Conservation (phyloP, 2,797 vertebrate genomes). For the Lagocephalus sceleratus region DNA sequence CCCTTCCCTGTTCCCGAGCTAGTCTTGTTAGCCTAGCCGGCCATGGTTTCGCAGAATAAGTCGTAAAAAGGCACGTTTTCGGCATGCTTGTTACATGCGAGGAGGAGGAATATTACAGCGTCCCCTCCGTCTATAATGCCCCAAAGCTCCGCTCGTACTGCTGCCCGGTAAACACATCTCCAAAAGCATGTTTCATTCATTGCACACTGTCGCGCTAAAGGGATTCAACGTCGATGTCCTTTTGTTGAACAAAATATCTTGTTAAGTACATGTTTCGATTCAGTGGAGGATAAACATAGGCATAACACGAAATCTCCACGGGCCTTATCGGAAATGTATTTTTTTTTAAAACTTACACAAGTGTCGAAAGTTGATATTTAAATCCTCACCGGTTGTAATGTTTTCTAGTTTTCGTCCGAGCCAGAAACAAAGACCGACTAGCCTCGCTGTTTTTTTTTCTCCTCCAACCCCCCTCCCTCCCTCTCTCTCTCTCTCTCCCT, state of each 20-base stretch:
- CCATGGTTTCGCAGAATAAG: constrained; percentile 70
- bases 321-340: background rate
- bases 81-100: constrained; percentile 10
- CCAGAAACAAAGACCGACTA: constrained; percentile 81
- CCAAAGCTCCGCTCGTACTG: constrained; percentile 73
- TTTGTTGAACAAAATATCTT: constrained; percentile 9
- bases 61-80: constrained; percentile 23
- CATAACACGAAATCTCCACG: background rate
- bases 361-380: constrained; percentile 47
- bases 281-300: no score
- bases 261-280: background rate
- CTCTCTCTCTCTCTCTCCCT: constrained; percentile 36
- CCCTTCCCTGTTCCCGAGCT: constrained; percentile 55
- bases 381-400: constrained; percentile 58
- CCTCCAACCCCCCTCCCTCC: constrained; percentile 66
- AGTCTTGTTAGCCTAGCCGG: constrained; percentile 63
- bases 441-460: constrained; percentile 48
- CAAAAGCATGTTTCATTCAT: constrained; percentile 78
- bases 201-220: constrained; percentile 59
- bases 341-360: constrained; percentile 60
- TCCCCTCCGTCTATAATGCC: constrained; percentile 60
- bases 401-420: constrained; percentile 70
- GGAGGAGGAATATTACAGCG: constrained; percentile 30
- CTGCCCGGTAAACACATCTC: constrained; percentile 57
- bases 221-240: constrained; percentile 59